Percentiles rank a stretch among this genome's conserved stretches.
phyloP scores from a whole-genome alignment of 2,797 vertebrate species.

The Echiichthys vipera region DNA sequence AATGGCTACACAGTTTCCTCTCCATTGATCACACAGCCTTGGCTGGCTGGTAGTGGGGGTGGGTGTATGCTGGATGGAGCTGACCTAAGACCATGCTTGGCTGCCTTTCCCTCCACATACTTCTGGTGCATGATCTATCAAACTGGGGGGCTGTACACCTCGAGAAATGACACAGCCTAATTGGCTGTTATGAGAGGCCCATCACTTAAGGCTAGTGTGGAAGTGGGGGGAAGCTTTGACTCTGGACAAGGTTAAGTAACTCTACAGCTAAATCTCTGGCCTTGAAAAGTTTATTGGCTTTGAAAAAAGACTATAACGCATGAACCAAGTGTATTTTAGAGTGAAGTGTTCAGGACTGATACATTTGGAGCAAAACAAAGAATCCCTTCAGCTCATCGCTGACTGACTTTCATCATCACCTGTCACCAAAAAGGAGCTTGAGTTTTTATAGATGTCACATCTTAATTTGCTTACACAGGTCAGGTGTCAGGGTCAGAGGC shows the following conservation, averaged over 20 bases:
- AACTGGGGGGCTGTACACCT: slow-evolving; percentile 59
- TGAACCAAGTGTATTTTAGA: slow-evolving; percentile 11
- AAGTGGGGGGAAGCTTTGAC: slow-evolving; percentile 50
- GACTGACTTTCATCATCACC: slow-evolving; percentile 15
- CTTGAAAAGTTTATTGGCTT: slow-evolving; percentile 52
- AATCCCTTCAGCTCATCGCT: background rate
- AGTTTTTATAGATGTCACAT: slow-evolving; percentile 24
- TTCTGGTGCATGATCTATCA: slow-evolving; percentile 78
- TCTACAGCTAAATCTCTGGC: slow-evolving; percentile 54
- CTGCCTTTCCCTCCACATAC: slow-evolving; percentile 67
- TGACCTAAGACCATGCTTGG: slow-evolving; percentile 76
- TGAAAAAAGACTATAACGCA: background rate
- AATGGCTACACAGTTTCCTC: slow-evolving; percentile 79
- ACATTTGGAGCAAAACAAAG: background rate
- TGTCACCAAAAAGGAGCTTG: slow-evolving; percentile 14
- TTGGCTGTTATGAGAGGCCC: slow-evolving; percentile 82
- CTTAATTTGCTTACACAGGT: slow-evolving; percentile 37
- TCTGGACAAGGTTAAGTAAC: slow-evolving; percentile 82
- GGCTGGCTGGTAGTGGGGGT: slow-evolving; percentile 57
- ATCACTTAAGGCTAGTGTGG: slow-evolving; percentile 68
- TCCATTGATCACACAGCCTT: slow-evolving; percentile 80
- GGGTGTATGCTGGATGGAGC: slow-evolving; percentile 62
- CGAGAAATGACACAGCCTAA: slow-evolving; percentile 80
- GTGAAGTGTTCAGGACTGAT: background rate
- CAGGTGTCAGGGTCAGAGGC: slow-evolving; percentile 47